A percentile compares a stretch with the other conserved stretches of the same genome.
phyloP scores from a whole-genome alignment of 1,140 invertebrate genomes.

The Neomicropteryx cornuta region DNA sequence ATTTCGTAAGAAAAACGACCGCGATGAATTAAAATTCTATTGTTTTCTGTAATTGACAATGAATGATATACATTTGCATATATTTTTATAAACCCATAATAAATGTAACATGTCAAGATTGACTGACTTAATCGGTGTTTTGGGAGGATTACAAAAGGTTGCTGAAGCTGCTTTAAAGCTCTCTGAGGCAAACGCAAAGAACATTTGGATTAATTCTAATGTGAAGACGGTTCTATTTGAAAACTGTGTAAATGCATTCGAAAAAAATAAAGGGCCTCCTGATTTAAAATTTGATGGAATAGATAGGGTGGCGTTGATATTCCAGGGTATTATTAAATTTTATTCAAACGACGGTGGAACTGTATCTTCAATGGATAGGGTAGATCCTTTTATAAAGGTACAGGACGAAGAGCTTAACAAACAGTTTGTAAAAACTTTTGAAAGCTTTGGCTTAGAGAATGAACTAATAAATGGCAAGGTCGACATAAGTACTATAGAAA shows the following conservation, averaged over 20 bases:
- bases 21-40: too few species aligned
- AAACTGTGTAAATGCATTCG: constrained; percentile 15
- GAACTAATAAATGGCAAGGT: constrained; percentile 7
- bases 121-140: constrained; percentile 46
- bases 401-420: constrained; percentile 32
- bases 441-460: constrained; percentile 27
- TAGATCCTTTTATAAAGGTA: constrained; percentile 26
- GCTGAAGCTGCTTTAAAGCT: constrained; percentile 43
- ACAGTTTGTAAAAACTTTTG: constrained; percentile 34
- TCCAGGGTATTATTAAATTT: constrained; percentile 29
- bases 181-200: constrained; percentile 40
- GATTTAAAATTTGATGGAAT: constrained; percentile 23
- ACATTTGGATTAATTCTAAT: constrained; percentile 53
- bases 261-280: constrained; percentile 17
- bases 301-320: constrained; percentile 25
- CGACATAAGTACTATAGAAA: constrained; percentile 13
- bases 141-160: constrained; percentile 49
- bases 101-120: constrained; percentile 37
- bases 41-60: too few species aligned
- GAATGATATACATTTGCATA: too few species aligned
- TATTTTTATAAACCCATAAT: too few species aligned
- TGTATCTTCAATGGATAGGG: constrained; percentile 16
- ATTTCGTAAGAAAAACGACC: too few species aligned
- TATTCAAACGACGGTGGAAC: constrained; percentile 20
- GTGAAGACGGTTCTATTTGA: constrained; percentile 25